These are phyloP conservation scores for Macroglossus sobrinus DNA, from an alignment of 2,113 vertebrate species.

Conservation along the genomic window DNA sequence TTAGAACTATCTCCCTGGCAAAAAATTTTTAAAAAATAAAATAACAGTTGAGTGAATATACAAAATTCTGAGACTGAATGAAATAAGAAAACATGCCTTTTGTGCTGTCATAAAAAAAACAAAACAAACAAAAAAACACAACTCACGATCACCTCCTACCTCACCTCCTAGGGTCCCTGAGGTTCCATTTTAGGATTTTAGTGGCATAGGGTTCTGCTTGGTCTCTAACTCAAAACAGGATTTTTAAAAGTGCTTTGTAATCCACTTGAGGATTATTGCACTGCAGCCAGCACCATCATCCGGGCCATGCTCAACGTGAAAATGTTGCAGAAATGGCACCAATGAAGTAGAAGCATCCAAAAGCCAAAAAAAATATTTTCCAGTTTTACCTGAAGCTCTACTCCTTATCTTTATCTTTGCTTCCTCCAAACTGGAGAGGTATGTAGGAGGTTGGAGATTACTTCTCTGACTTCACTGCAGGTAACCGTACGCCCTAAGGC, in stretches of 20 bases:
- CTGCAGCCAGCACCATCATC: background rate
- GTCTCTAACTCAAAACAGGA: background rate
- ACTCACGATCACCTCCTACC: background rate
- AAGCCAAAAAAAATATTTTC: background rate
- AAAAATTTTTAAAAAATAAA: background rate
- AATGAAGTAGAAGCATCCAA: background rate
- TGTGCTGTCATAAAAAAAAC: background rate
- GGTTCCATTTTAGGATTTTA: background rate
- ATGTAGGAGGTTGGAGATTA: rapidly evolving
- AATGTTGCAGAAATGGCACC: background rate
- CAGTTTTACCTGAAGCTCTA: background rate
- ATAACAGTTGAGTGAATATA: background rate
- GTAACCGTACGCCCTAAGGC: no score
- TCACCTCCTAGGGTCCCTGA: background rate
- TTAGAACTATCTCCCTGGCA: background rate
- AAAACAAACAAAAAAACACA: no score
- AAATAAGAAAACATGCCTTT: background rate
- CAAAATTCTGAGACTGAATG: background rate
- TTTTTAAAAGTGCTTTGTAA: background rate
- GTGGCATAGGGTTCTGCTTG: background rate
- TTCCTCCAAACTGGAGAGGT: background rate
- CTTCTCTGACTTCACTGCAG: background rate
- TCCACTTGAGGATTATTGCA: background rate
- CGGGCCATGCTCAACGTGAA: background rate
- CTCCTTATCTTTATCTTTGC: background rate